Percentiles rank a stretch among this genome's conserved stretches.
These are phyloP conservation scores for Lanius collurio DNA, from an alignment of 2,113 vertebrate species.

Conservation along the genomic window DNA sequence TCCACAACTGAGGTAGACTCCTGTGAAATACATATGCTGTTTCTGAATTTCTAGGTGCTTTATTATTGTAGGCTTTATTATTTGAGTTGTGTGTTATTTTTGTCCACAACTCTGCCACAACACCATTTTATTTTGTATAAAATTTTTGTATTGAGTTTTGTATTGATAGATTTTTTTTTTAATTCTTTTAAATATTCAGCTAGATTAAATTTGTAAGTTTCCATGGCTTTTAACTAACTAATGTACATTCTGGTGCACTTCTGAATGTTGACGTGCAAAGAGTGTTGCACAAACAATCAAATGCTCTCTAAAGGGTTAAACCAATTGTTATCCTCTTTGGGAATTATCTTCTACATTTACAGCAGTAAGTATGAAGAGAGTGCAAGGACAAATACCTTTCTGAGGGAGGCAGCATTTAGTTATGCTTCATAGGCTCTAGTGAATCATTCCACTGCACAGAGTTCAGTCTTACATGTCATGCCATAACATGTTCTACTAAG, in stretches of 20 bases:
- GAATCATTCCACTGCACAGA: background rate
- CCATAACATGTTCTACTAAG: background rate
- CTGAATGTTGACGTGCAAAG: background rate
- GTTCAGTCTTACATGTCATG: background rate
- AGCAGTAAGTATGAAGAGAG: background rate
- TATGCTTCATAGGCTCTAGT: background rate
- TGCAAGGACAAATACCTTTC: background rate
- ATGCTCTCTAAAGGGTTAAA: background rate
- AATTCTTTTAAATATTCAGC: no score
- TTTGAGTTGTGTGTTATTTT: background rate
- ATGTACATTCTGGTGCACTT: background rate
- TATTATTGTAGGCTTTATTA: background rate
- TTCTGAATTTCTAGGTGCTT: background rate
- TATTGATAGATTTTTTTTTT: background rate
- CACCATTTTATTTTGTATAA: background rate
- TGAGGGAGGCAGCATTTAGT: background rate
- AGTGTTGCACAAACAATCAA: background rate
- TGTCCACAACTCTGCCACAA: background rate
- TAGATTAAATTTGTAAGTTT: background rate
- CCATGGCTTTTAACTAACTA: background rate
- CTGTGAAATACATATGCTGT: background rate
- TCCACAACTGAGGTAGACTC: background rate
- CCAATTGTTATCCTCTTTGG: background rate
- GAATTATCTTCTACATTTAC: background rate
- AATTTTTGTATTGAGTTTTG: background rate